phyloP scores from a whole-genome alignment of 1,140 invertebrate species.

The Tetragonula clypearis region DNA sequence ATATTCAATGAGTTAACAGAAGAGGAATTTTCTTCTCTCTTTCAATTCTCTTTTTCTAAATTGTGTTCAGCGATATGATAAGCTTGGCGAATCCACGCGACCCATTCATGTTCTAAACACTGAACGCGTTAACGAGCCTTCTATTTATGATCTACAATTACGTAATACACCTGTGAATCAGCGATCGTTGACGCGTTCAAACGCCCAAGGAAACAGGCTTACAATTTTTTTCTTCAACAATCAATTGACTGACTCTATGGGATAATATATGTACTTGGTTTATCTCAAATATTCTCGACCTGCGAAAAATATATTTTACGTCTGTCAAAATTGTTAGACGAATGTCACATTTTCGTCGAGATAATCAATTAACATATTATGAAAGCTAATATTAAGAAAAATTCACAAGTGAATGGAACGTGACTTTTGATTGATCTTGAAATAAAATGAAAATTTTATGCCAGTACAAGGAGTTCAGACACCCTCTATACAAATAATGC shows the following conservation, averaged over 20 bases:
- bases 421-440: no score
- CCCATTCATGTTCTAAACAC: constrained; percentile 46
- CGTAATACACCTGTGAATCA: constrained; percentile 49
- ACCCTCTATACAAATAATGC: no score
- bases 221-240: constrained; percentile 23
- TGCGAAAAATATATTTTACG: no score
- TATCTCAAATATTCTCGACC: no score
- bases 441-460: no score
- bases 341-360: no score
- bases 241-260: background rate
- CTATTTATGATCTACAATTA: constrained; percentile 49
- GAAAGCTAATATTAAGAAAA: no score
- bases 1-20: background rate
- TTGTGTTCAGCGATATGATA: background rate
- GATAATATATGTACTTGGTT: constrained; percentile 13
- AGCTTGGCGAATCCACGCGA: constrained; percentile 13
- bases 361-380: no score
- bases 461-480: no score
- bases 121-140: constrained; percentile 48
- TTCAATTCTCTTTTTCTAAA: constrained; percentile 1
- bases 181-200: constrained; percentile 8
- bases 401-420: no score
- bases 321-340: no score
- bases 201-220: constrained; percentile 16
- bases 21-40: no score